Base-by-base conservation (phyloP, 2,797 vertebrate species). In the Anguilla obscura region DNA sequence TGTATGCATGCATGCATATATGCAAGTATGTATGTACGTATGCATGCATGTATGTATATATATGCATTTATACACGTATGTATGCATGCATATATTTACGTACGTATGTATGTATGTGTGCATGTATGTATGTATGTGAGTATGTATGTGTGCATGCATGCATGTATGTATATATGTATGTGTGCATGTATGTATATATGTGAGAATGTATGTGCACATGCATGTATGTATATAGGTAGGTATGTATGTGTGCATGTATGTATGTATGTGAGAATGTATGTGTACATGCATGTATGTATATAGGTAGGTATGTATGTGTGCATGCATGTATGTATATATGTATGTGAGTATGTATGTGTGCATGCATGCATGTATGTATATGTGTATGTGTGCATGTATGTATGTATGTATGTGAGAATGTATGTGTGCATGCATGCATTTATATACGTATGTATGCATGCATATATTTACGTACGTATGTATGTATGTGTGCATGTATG, bases 51-150 rank as follows among this genome's bases (percentile, higher is more conserved):
- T 74, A 8, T 7, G 69, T 24, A 27, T 69, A 45, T 84, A 45
- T 52, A 27, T 69, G 36, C 30, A 69, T 8, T 0, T 21, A 30
- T 30, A 9, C 16, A 45, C 27, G 36, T 87, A 14, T 27, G 7
- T 87, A n/a, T 60, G 14, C 24, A 18, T 18, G 50, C 9, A 10
- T 52, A 10, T 69, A 18, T 1, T 30, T 1, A 52, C 85, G 60
- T 10, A 86, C 91, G 18, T n/a, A 3, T 52, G 16, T 36, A 36
- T 3, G 4, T 18, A 0, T 58, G 50, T 60, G 30, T 52, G 50
- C 10, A 86, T 85, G 85, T 87, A 60, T 88, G 84, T 89, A 84
- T 88, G 89, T 86, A 88, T 83, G 76, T 50, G 14, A 50, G 52
- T 30, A 33, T 30, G 33, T 52, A 54, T 33, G 27, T 54, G 56